Conservation (phyloP, 2,797 vertebrate genomes). For the Knipowitschia caucasica region DNA sequence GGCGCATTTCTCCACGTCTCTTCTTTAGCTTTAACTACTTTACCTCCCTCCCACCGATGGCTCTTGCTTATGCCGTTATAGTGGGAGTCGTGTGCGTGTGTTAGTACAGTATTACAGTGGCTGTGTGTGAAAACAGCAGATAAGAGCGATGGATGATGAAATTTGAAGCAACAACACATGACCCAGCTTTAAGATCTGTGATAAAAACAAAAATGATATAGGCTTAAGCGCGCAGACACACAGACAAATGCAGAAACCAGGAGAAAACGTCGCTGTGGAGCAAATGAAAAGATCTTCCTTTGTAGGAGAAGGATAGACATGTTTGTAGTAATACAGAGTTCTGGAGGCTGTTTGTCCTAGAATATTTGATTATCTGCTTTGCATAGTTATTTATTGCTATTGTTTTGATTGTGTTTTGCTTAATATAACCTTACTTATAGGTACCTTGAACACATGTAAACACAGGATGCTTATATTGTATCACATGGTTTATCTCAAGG, state of each 20-base stretch:
- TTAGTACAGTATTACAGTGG: slow-evolving; percentile 73
- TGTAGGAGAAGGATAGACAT: too few relatives aligned
- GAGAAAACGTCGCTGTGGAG: slow-evolving; percentile 34
- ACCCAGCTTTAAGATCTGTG: slow-evolving; percentile 75
- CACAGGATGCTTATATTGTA: too few relatives aligned
- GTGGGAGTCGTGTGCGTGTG: slow-evolving; percentile 60
- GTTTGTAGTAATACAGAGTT: too few relatives aligned
- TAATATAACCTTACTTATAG: neutral
- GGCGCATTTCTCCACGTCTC: slow-evolving; percentile 23
- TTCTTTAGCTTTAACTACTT: slow-evolving; percentile 34
- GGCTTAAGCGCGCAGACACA: slow-evolving; percentile 38
- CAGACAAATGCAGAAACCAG: slow-evolving; percentile 14
- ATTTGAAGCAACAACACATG: slow-evolving; percentile 80
- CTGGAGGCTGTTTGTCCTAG: too few relatives aligned
- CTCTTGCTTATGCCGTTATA: slow-evolving; percentile 59
- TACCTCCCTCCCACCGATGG: slow-evolving; percentile 60
- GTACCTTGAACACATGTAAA: neutral
- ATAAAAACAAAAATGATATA: slow-evolving; percentile 67
- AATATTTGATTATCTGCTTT: slow-evolving; percentile 5
- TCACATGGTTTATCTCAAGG: too few relatives aligned
- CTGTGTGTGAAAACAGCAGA: slow-evolving; percentile 77
- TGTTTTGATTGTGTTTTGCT: slow-evolving; percentile 1
- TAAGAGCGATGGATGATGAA: slow-evolving; percentile 78
- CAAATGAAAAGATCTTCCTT: too few relatives aligned
- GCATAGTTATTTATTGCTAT: neutral